Evolutionary conservation across 1,140 invertebrate genomes (phyloP).

Genomic region (Drosophila virilis): DNA sequence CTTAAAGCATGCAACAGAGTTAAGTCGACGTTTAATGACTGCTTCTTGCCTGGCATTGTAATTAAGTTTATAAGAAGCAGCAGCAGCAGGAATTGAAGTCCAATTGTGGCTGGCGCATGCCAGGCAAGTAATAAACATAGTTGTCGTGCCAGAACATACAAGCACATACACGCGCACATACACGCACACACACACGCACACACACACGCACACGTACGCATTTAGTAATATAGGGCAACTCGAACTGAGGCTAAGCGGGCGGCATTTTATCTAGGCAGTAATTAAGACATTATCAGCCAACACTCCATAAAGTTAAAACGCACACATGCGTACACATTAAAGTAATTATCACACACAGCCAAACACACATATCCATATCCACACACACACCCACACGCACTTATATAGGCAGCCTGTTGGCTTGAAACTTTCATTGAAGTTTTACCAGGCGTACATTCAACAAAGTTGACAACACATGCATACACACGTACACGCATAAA

Average conservation of each 20-base stretch:
- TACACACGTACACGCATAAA: constrained; percentile 47
- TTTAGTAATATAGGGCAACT: constrained; percentile 22
- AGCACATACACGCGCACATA: too few species aligned
- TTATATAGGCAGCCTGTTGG: constrained; percentile 7
- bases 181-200: constrained; percentile 6
- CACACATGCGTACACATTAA: constrained; percentile 80
- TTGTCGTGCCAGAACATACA: constrained; percentile 63
- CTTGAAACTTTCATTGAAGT: constrained; percentile 65
- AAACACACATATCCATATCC: constrained; percentile 9
- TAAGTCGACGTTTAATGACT: constrained; percentile 6
- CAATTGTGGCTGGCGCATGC: constrained; percentile 48
- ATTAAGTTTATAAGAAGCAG: constrained; percentile 74
- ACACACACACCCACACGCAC: not conserved
- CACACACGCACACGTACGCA: constrained; percentile 14
- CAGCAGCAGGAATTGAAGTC: constrained; percentile 35
- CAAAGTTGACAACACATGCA: constrained; percentile 57
- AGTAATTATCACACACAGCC: constrained; percentile 72
- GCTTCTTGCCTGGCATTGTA: constrained; percentile 38
- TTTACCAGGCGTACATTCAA: constrained; percentile 43
- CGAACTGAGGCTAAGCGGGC: constrained; percentile 61
- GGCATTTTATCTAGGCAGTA: constrained; percentile 81
- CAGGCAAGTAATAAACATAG: constrained; percentile 72
- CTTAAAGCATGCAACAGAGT: constrained; percentile 55
- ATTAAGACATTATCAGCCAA: constrained; percentile 82
- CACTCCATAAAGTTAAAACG: constrained; percentile 81